These are phyloP conservation scores for Gyrodactylus bullatarudis DNA, from an alignment of 1,140 invertebrate genomes.

Conservation along the genomic window DNA sequence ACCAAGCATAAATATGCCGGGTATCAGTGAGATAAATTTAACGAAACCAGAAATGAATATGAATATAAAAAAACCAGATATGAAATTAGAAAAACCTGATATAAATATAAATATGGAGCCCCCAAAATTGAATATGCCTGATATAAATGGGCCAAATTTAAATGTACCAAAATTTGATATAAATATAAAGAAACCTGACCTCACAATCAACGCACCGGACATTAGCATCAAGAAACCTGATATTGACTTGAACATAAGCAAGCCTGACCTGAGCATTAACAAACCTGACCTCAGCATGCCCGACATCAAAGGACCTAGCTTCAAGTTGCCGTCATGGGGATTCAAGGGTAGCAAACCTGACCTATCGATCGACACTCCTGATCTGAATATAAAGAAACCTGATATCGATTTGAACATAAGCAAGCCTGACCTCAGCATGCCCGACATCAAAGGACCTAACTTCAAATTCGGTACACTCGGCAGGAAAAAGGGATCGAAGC, in stretches of 20 bases:
- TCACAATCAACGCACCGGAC: neutral
- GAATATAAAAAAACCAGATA: neutral
- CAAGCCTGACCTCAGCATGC: neutral
- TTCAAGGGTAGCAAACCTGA: too few species aligned
- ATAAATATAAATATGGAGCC: neutral
- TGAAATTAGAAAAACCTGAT: neutral
- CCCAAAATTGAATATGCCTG: neutral
- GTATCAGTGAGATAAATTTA: too few species aligned
- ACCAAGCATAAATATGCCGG: neutral
- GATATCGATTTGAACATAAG: neutral
- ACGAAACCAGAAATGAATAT: neutral
- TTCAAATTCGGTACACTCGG: neutral
- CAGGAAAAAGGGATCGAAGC: neutral
- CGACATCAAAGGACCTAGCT: neutral
- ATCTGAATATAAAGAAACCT: neutral
- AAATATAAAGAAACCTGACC: neutral
- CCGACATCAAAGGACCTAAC: neutral
- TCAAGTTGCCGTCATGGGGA: too few species aligned
- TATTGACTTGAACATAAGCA: neutral
- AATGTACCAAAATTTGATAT: neutral
- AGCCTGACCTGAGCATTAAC: neutral
- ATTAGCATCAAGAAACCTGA: neutral
- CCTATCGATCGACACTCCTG: neutral
- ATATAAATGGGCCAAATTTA: neutral
- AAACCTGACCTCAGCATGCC: neutral